phyloP scores from a whole-genome alignment of 2,888 invertebrate species.

The Polydrusus tereticollis region DNA sequence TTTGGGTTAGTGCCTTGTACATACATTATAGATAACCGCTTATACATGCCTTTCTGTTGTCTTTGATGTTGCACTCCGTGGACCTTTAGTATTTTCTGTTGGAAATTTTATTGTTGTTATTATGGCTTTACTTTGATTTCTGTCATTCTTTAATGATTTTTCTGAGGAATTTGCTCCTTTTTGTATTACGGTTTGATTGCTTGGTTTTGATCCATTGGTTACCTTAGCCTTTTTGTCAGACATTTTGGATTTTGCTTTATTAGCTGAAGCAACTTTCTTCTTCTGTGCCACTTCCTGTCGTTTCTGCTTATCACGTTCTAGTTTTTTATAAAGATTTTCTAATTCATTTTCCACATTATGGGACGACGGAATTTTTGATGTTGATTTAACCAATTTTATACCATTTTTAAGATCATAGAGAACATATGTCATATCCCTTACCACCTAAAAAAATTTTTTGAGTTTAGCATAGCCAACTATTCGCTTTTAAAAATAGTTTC shows the following conservation, averaged over 20 bases:
- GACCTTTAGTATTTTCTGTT: neutral
- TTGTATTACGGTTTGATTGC: neutral
- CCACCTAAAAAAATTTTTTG: constrained; percentile 44
- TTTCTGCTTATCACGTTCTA: constrained; percentile 21
- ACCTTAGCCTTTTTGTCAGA: constrained; percentile 13
- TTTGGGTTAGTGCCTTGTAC: no score
- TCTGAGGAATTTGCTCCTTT: neutral
- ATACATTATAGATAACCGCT: no score
- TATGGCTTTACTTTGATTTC: neutral
- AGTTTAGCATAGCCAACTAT: neutral
- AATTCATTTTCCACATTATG: constrained; percentile 36
- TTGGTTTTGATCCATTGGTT: constrained; percentile 1
- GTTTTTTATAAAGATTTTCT: constrained; percentile 44
- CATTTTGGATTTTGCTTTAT: constrained; percentile 3
- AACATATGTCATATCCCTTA: constrained; percentile 47
- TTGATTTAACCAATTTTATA: constrained; percentile 35
- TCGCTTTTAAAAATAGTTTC: no score
- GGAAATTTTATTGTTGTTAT: constrained; percentile 30
- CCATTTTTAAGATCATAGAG: constrained; percentile 42
- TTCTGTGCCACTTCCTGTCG: constrained; percentile 8
- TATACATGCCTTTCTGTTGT: neutral
- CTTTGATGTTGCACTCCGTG: neutral
- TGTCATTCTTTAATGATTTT: neutral
- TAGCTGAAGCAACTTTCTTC: neutral
- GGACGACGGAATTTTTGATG: neutral